phyloP scores from a whole-genome alignment of 2,797 vertebrate genomes.

The Lacerta agilis region DNA sequence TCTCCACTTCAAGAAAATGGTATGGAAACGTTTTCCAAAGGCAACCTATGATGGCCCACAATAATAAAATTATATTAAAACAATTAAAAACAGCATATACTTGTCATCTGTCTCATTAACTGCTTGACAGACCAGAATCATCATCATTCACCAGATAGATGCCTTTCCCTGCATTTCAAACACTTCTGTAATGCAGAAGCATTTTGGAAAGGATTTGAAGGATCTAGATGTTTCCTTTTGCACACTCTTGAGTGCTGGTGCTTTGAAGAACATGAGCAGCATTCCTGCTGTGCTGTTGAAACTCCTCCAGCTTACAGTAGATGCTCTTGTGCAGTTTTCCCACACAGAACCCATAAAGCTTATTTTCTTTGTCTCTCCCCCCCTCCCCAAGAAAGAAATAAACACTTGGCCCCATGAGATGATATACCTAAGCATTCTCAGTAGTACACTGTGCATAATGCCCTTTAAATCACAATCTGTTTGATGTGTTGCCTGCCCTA shows the following conservation, averaged over 20 bases:
- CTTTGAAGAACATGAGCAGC: not conserved
- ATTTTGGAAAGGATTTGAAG: not conserved
- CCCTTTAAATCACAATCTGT: conserved; percentile 30
- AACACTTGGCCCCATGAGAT: conserved; percentile 20
- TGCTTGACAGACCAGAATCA: not conserved
- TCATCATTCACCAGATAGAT: not conserved
- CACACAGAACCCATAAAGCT: not conserved
- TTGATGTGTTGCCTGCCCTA: conserved; percentile 18
- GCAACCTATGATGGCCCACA: too few relatives aligned
- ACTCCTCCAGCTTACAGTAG: rapidly evolving
- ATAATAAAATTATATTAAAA: too few relatives aligned
- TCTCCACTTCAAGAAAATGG: not conserved
- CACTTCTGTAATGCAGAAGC: not conserved
- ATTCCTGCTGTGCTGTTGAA: conserved; percentile 7
- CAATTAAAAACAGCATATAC: too few relatives aligned
- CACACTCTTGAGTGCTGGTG: not conserved
- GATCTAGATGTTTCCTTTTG: not conserved
- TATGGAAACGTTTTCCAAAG: not conserved
- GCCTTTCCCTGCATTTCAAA: not conserved
- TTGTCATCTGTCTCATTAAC: not conserved
- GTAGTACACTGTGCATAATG: conserved; percentile 2
- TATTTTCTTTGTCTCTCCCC: not conserved
- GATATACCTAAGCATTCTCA: conserved; percentile 21
- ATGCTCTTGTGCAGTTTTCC: not conserved
- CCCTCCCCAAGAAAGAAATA: conserved; percentile 24